These are phyloP conservation scores for Eupeodes luniger DNA, from an alignment of 2,888 invertebrate species.

Conservation along the genomic window DNA sequence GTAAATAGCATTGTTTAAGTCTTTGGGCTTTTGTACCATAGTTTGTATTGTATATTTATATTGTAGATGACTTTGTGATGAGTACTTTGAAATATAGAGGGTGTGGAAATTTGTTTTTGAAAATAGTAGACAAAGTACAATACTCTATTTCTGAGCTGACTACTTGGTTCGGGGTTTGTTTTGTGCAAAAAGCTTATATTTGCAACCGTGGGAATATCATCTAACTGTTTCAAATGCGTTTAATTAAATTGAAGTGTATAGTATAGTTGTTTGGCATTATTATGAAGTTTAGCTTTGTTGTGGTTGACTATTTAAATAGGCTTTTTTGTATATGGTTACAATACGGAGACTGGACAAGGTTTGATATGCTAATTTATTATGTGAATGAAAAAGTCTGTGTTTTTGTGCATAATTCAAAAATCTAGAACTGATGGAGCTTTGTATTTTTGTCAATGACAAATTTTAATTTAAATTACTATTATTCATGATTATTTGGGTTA, in stretches of 20 bases:
- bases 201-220: conserved; percentile 12
- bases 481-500: no score
- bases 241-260: conserved; percentile 12
- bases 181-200: conserved; percentile 10
- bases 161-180: neutral
- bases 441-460: no score
- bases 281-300: neutral
- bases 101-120: conserved; percentile 1
- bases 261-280: neutral
- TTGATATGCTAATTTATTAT: no score
- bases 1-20: neutral
- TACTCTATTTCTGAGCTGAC: neutral
- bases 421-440: no score
- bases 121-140: neutral
- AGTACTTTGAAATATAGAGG: neutral
- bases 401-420: no score
- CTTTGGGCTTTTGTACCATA: neutral
- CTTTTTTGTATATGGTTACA: no score
- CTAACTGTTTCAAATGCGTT: neutral
- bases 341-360: no score
- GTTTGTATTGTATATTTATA: neutral
- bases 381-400: no score
- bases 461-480: no score
- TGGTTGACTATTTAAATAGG: neutral
- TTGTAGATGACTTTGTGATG: neutral